Conservation (phyloP, 2,797 vertebrate genomes). For the Eulemur rubriventer region DNA sequence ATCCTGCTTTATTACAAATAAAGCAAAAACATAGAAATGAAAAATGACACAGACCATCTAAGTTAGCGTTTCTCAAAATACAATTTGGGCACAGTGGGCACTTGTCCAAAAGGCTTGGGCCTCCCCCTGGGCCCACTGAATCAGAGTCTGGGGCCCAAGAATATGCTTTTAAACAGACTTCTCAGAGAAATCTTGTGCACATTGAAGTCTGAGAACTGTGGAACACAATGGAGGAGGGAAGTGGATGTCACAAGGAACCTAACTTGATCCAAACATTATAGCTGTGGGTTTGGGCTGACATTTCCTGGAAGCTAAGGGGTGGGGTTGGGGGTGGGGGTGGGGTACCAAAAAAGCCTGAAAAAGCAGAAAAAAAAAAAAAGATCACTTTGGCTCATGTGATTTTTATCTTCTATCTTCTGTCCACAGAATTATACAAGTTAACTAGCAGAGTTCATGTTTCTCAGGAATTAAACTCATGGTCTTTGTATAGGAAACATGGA, state of each 20-base stretch:
- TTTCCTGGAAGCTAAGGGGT: neutral
- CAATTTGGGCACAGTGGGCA: neutral
- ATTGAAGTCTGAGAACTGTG: neutral
- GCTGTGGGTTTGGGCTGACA: neutral
- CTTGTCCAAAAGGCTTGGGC: neutral
- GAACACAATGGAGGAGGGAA: neutral
- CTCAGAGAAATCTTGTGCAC: neutral
- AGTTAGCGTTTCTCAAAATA: neutral
- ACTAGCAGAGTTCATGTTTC: neutral
- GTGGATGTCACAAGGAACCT: neutral
- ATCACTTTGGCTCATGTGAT: neutral
- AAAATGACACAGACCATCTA: neutral
- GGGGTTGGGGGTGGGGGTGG: no score
- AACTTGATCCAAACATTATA: neutral
- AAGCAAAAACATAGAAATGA: neutral
- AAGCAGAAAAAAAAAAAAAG: neutral
- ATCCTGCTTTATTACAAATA: neutral
- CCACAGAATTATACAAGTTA: neutral
- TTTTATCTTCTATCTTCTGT: conserved; percentile 14
- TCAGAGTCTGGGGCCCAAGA: neutral
- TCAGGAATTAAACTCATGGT: neutral
- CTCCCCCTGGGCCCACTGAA: neutral
- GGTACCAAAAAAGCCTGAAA: no score
- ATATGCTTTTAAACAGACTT: neutral
- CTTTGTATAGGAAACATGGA: neutral